phyloP scores from a whole-genome alignment of 2,797 vertebrate genomes.

The Gallinago stenura region DNA sequence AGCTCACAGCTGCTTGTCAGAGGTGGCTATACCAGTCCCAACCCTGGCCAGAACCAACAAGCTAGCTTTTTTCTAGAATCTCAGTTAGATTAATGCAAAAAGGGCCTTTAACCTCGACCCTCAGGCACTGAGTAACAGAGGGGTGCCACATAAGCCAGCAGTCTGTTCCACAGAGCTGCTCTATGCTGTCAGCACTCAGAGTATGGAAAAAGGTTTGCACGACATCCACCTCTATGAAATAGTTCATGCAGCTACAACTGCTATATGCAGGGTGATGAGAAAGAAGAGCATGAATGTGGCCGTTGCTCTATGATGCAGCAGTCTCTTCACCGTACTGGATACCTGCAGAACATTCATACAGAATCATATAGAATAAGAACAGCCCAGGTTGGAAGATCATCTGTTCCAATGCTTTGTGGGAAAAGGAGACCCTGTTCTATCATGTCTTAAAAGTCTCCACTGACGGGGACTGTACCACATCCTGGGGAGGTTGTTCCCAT shows the following conservation, averaged over 20 bases:
- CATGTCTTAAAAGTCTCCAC: not conserved
- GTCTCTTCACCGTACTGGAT: not conserved
- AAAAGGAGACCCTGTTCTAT: not conserved
- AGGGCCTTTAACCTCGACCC: not conserved
- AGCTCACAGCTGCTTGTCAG: not conserved
- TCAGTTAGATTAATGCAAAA: accelerated
- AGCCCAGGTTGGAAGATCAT: not conserved
- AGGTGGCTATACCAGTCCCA: not conserved
- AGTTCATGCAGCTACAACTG: not conserved
- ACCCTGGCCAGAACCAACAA: not conserved
- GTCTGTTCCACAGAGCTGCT: not conserved
- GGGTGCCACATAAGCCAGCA: not conserved
- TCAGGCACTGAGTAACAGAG: not conserved
- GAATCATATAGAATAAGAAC: not conserved
- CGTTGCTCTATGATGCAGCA: not conserved
- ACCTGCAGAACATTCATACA: not conserved
- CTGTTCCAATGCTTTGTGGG: not conserved
- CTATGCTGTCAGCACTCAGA: not conserved
- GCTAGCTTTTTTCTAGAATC: not conserved
- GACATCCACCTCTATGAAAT: not conserved
- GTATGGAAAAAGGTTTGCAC: not conserved
- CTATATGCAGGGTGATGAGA: not conserved
- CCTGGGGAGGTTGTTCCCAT: not conserved
- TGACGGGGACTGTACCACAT: not conserved
- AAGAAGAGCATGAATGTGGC: not conserved